Evolutionary conservation across 1,140 invertebrate genomes (phyloP), one percentile per base, ranked within the genome.

Genomic region (Limonius californicus): DNA sequence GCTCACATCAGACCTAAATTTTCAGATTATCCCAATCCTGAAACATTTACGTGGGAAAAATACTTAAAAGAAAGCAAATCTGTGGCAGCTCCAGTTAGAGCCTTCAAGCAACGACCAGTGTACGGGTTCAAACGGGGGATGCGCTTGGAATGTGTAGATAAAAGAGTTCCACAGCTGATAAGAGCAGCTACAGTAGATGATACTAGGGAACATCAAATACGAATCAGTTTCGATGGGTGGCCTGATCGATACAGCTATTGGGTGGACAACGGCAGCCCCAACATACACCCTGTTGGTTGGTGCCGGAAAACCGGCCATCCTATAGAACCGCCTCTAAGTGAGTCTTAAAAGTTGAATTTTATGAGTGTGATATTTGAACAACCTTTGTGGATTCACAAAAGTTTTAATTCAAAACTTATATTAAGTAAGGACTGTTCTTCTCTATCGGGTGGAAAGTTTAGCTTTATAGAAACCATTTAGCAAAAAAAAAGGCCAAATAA

Each of bases 151-250:
- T 91, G 88, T 3, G 91, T 97, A 0, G 95, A 98, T 75, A 89
- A 88, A 69, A 82, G 92, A 67, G 89, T 92, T 39, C 88, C 90
- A 20, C 80, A 84, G 62, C 76, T 97, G 1, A 90, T 98, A 50
- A 82, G 95, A 19, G 94, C 94, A 2, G 92, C 92, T 0, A 91
- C 90, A 0, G 85, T 98, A 2, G 84, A 83, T 60, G 89, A 90
- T 50, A 86, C 92, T 12, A 84, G 85, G 70, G 86, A 85, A 2
- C 87, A 90, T 75, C 85, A 88, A 74, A 81, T 97, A 15, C 86
- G 89, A 71, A 86, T 98, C 55, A 86, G 91, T 70, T 95, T 96
- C 78, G 94, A 97, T 78, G 94, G 94, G 8, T 97, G 94, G 92
- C 86, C 88, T 1, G 84, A 87, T 65, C 84, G 86, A 61, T 92